These are phyloP conservation scores for Oscheius sp. DNA, from an alignment of 1,140 invertebrate species.

Conservation along the genomic window DNA sequence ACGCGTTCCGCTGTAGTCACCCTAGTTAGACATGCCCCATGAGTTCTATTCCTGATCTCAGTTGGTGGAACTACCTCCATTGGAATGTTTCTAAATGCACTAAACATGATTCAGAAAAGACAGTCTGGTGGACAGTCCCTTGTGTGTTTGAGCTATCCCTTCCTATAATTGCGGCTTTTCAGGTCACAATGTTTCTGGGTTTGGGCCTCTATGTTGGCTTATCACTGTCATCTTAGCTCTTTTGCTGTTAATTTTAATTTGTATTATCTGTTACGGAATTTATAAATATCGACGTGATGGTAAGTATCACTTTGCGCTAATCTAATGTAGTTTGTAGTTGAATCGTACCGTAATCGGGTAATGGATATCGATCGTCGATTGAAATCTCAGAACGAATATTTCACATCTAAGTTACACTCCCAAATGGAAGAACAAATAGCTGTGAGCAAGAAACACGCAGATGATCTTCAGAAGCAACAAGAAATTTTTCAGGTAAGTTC, in stretches of 20 bases:
- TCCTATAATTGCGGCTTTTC: conserved; percentile 33
- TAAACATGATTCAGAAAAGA: conserved; percentile 42
- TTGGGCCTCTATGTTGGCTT: conserved; percentile 41
- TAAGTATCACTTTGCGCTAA: conserved; percentile 3
- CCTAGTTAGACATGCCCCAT: neutral
- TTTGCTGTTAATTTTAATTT: conserved; percentile 31
- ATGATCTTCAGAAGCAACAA: conserved; percentile 7
- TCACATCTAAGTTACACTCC: conserved; percentile 19
- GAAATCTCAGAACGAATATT: conserved; percentile 26
- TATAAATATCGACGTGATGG: conserved; percentile 30
- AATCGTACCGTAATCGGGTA: neutral
- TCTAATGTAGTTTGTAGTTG: neutral
- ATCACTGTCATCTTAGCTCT: conserved; percentile 32
- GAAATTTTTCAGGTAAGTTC: neutral
- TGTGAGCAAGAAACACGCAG: conserved; percentile 1
- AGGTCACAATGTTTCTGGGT: conserved; percentile 7
- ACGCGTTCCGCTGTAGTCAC: neutral
- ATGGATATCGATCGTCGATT: neutral
- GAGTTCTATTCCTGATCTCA: conserved; percentile 38
- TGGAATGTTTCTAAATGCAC: conserved; percentile 52
- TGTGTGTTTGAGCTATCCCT: conserved; percentile 27
- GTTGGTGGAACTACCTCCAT: conserved; percentile 52
- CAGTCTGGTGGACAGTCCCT: conserved; percentile 48
- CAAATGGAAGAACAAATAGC: conserved; percentile 24
- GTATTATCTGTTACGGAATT: conserved; percentile 2